Base-by-base conservation (phyloP, 2,113 vertebrate species). In the Xiphias gladius region DNA sequence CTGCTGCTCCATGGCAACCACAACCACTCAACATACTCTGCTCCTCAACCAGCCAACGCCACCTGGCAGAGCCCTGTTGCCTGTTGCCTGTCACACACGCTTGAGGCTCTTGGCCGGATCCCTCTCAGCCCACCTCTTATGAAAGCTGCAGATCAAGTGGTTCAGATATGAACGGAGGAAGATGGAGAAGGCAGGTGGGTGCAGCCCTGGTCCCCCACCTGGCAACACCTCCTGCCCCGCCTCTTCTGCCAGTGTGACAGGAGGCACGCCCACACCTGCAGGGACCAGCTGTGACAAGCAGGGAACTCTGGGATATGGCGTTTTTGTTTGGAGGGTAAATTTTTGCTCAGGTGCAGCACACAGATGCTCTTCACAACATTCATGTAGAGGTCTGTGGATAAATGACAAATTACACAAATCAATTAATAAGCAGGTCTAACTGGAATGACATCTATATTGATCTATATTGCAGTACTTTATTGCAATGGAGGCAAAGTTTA, bases 1-100 rank as follows among this genome's bases (percentile, higher is more conserved):
- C 91, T 96, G 96, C 86, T 91, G 94, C 91, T 97, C 97, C 97
- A 98, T 98, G 93, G 88, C 94, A 88, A 82, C 88, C 77, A 35
- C 11, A 87, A 68, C 88, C 93, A 80, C 89, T 91, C 90, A 94
- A 92, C 97, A 98, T 99, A 93, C 96, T 97, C 96, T 82, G 94
- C 92, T 93, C 88, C 95, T 95, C 73, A 43, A 76, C 35, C 76
- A 64, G 89, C 85, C 81, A 69, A 41, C 13, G n/a, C 28, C 89
- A 73, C 64, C 63, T 37, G 80, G 76, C 73, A 78, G 86, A 73
- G 79, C 65, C 85, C 67, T 0, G 55, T 73, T n/a, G 32, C 32
- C 32, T 35, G 32, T 35, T 35, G 32, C 32, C 32, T 35, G 32
- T 6, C 32, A 6, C 6, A 17, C 30, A 7, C 24, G 13, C 55